These are phyloP conservation scores for Sinella curviseta DNA, from an alignment of 1,140 invertebrate species.

Conservation along the genomic window DNA sequence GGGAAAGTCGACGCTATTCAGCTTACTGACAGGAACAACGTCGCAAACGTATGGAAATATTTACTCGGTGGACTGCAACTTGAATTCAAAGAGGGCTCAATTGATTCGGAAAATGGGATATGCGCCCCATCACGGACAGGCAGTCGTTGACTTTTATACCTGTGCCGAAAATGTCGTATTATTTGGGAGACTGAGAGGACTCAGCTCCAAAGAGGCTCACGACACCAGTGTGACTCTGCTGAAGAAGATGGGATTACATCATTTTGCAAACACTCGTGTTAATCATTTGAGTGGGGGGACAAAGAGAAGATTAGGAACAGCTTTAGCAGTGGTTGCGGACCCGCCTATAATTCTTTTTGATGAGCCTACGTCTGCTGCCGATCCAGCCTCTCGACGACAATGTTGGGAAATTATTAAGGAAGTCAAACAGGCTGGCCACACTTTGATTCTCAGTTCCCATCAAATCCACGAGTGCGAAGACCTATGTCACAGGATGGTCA, in stretches of 20 bases:
- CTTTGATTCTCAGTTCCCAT: background rate
- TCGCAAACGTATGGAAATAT: background rate
- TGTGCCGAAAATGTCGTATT: background rate
- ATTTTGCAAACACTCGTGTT: background rate
- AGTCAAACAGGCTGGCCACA: background rate
- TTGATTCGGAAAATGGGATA: background rate
- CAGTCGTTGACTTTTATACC: background rate
- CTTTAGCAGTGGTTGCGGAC: constrained; percentile 75
- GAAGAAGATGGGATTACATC: background rate
- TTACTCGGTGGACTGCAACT: background rate
- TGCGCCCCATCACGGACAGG: background rate
- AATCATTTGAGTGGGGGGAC: constrained; percentile 56
- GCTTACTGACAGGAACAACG: background rate
- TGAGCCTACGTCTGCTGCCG: background rate
- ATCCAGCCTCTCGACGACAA: background rate
- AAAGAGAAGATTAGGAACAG: constrained; percentile 79
- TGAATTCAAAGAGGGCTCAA: background rate
- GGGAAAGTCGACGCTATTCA: background rate
- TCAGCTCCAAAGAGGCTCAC: background rate
- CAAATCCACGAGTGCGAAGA: constrained; percentile 1
- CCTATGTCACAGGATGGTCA: background rate
- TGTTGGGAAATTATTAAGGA: background rate
- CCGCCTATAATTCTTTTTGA: constrained; percentile 73
- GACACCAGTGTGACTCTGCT: background rate
- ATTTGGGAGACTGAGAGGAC: background rate